Conservation (phyloP, 1,140 invertebrate species). For the Aphis gossypii region DNA sequence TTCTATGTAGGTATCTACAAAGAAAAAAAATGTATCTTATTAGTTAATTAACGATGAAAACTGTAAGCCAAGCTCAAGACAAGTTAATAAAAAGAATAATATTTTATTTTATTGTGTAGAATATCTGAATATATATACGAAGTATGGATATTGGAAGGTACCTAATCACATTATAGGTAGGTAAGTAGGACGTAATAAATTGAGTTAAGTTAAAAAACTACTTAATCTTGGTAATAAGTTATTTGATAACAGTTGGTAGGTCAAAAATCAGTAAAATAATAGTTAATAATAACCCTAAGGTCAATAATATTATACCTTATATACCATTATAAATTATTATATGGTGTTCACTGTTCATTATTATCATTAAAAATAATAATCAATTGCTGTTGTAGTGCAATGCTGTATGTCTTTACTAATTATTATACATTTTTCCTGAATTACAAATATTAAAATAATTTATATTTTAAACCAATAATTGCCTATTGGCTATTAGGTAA, state of each 20-base stretch:
- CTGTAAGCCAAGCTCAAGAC: no score
- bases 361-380: not conserved
- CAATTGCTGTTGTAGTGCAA: not conserved
- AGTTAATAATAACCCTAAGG: not conserved
- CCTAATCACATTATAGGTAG: not conserved
- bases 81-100: not conserved
- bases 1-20: no score
- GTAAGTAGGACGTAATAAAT: not conserved
- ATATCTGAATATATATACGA: not conserved
- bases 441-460: not conserved
- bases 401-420: not conserved
- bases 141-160: not conserved
- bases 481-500: not conserved
- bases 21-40: no score
- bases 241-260: not conserved
- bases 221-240: not conserved
- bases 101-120: not conserved
- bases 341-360: not conserved
- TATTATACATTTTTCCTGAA: not conserved
- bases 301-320: not conserved
- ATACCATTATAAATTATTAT: not conserved
- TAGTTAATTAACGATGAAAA: no score
- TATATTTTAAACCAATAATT: not conserved
- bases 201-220: not conserved
- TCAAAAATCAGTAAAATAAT: not conserved